These are phyloP conservation scores for Trachurus trachurus DNA, from an alignment of 2,797 vertebrate genomes.

Conservation along the genomic window DNA sequence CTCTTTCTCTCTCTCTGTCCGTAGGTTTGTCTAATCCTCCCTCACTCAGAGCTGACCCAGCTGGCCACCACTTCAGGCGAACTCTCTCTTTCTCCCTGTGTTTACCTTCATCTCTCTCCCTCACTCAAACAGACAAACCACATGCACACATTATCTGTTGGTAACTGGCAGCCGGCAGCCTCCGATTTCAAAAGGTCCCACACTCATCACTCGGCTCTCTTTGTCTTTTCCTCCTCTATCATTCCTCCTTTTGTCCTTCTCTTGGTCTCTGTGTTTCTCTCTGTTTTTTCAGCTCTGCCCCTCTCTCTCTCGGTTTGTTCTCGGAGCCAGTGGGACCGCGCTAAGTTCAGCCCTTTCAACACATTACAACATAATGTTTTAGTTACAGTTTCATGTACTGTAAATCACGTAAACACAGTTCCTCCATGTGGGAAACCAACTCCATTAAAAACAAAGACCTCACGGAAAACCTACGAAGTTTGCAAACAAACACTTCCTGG, in stretches of 20 bases:
- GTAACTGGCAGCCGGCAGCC: conserved; percentile 42
- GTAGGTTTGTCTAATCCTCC: conserved; percentile 14
- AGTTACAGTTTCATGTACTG: conserved; percentile 22
- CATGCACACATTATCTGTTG: conserved; percentile 33
- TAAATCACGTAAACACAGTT: conserved; percentile 38
- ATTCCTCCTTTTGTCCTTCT: conserved; percentile 25
- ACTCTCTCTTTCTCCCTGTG: conserved; percentile 23
- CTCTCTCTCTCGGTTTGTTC: conserved; percentile 31
- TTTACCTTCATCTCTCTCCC: conserved; percentile 17
- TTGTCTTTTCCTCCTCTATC: conserved; percentile 15
- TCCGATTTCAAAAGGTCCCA: conserved; percentile 35
- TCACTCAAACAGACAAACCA: conserved; percentile 20
- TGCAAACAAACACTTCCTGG: conserved; percentile 40
- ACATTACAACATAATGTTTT: conserved; percentile 44
- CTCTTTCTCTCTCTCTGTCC: background rate
- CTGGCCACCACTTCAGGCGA: conserved; percentile 38
- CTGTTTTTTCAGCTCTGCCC: background rate
- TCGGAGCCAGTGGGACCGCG: conserved; percentile 29
- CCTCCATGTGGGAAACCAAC: conserved; percentile 33
- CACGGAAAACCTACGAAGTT: conserved; percentile 12
- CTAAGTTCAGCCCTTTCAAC: conserved; percentile 46
- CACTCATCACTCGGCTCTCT: conserved; percentile 28
- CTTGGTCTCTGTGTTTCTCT: background rate
- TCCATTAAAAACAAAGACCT: conserved; percentile 35
- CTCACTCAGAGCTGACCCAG: conserved; percentile 46